phyloP scores from a whole-genome alignment of 2,113 vertebrate genomes.

The Caretta caretta region DNA sequence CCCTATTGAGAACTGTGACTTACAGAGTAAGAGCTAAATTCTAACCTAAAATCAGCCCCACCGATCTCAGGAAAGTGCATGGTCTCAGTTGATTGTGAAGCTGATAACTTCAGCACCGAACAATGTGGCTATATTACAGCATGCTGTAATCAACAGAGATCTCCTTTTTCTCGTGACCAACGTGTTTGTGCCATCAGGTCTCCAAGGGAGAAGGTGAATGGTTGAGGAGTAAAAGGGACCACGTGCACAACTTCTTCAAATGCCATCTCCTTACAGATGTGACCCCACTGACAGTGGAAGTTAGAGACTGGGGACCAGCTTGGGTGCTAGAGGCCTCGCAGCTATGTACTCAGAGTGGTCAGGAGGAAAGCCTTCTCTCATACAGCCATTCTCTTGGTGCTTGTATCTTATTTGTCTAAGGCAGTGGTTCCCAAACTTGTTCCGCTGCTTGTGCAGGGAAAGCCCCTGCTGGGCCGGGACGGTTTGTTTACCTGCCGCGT shows the following conservation, averaged over 20 bases:
- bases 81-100: not conserved
- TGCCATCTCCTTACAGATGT: not conserved
- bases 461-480: too few species aligned
- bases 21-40: conserved; percentile 19
- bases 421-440: not conserved
- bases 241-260: not conserved
- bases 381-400: not conserved
- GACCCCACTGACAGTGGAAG: not conserved
- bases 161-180: not conserved
- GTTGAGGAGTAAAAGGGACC: not conserved
- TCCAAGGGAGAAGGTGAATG: not conserved
- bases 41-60: conserved; percentile 40
- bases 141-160: not conserved
- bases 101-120: not conserved
- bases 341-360: not conserved
- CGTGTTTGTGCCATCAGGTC: not conserved
- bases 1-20: conserved; percentile 38
- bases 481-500: too few species aligned
- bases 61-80: not conserved
- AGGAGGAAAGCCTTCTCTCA: not conserved
- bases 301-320: not conserved
- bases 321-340: not conserved
- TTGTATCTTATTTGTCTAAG: not conserved
- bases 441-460: too few species aligned
- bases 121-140: not conserved